A percentile compares a stretch with the other conserved stretches of the same genome.
Evolutionary conservation across 2,888 invertebrate species (phyloP).

Genomic region (Aplocera efformata): DNA sequence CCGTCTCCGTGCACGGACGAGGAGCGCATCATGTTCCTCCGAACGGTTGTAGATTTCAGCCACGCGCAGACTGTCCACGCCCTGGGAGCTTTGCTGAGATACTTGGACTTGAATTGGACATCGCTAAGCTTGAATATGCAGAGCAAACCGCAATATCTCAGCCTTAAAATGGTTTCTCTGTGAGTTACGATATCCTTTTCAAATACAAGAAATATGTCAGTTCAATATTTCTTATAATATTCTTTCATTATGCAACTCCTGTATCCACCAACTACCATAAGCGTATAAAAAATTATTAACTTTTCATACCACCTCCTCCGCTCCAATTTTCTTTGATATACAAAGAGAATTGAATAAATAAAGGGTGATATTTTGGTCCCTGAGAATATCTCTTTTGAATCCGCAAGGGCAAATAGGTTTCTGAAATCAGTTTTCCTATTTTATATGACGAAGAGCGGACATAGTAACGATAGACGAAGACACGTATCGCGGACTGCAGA

Average conservation of each 20-base stretch:
- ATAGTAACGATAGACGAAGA: constrained; percentile 86
- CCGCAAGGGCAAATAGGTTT: too few relatives aligned
- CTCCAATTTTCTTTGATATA: too few relatives aligned
- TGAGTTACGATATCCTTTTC: constrained; percentile 53
- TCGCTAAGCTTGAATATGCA: constrained; percentile 69
- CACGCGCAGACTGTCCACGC: constrained; percentile 84
- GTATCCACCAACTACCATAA: too few relatives aligned
- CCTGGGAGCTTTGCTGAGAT: constrained; percentile 85
- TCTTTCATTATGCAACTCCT: too few relatives aligned
- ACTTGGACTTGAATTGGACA: constrained; percentile 84
- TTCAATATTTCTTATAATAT: too few relatives aligned
- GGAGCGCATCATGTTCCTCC: constrained; percentile 80
- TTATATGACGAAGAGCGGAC: constrained; percentile 64
- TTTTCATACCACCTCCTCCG: too few relatives aligned
- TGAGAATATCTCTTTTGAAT: too few relatives aligned
- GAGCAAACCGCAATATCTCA: constrained; percentile 71
- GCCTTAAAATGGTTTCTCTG: constrained; percentile 82
- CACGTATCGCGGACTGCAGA: constrained; percentile 87
- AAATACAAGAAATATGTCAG: not conserved
- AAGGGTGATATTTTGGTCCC: too few relatives aligned
- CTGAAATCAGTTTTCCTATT: too few relatives aligned
- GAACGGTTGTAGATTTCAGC: constrained; percentile 82
- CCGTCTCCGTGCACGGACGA: constrained; percentile 73
- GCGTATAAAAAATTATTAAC: too few relatives aligned
- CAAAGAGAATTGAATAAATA: too few relatives aligned